Percentiles rank a stretch among this genome's conserved stretches.
phyloP scores from a whole-genome alignment of 2,797 vertebrate species.

The Spheniscus humboldti region DNA sequence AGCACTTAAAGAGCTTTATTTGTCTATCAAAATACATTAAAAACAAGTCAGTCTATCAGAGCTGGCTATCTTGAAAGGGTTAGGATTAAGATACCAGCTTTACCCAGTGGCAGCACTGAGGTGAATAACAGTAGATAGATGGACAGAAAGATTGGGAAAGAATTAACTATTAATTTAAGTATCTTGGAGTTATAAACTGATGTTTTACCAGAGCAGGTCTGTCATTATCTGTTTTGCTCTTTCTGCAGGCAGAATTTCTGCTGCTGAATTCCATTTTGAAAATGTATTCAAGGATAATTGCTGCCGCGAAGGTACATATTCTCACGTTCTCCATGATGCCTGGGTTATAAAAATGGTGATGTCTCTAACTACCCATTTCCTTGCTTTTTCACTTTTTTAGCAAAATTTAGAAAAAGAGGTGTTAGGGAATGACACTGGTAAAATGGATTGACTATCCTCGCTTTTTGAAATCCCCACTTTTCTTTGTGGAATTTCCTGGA shows the following conservation, averaged over 20 bases:
- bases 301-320: not conserved
- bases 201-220: not conserved
- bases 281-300: not conserved
- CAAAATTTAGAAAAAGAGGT: not conserved
- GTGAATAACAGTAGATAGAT: not conserved
- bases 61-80: not conserved
- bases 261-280: not conserved
- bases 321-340: not conserved
- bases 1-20: slow-evolving; percentile 9
- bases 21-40: slow-evolving; percentile 24
- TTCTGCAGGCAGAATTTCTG: not conserved
- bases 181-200: not conserved
- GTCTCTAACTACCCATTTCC: not conserved
- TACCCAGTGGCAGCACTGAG: not conserved
- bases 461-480: not conserved
- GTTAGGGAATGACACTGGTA: not conserved
- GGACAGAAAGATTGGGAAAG: not conserved
- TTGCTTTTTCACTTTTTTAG: not conserved
- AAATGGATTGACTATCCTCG: not conserved
- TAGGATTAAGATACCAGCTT: not conserved
- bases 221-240: not conserved
- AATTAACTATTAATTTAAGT: not conserved
- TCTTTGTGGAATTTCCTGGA: not conserved
- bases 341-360: not conserved
- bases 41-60: not conserved